Evolutionary conservation across 1,140 invertebrate genomes (phyloP), one percentile per base, ranked within the genome.

Genomic region (Colletes latitarsis): DNA sequence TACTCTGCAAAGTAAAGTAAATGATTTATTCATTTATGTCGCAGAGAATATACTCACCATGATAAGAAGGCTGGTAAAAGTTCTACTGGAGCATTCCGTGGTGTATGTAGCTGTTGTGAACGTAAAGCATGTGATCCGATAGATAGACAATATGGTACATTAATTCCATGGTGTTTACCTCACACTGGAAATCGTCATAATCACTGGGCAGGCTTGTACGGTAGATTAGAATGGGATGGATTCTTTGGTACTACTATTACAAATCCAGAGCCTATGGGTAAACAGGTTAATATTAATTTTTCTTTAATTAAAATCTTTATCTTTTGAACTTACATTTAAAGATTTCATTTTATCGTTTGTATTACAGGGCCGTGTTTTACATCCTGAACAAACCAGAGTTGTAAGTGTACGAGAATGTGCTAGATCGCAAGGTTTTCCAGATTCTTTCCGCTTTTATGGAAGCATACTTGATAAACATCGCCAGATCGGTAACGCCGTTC

Each of bases 231-330:
- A 76, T 98, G 97, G 97, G 95, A 97, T 89, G 97, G 97, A 8
- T 98, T 96, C 93, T 98, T 98, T 90, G 95, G 95, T 71, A 98
- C 97, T 2, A 98, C 97, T 4, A 95, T 96, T 70, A 98, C 97
- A 19, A 98, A 98, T 93, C 97, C 97, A 66, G 97, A 98, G 91
- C 97, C 97, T 15, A 98, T 98, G 96, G 97, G 97, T 64, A 98
- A 98, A 94, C 97, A 98, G 94, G 97, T 89, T 74, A 62, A 12
- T 41, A 60, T 39, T 53, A 62, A 30, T 30, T 41, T 19, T 12
- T 41, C 6, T 10, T 17, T 53, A 21, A 43, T 53, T 14, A 5
- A 62, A 30, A 15, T 39, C n/a, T 21, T 8, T 6, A 41, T 55
- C 4, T 3, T 60, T 15, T 60, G 12, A 14, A 14, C 62, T 5